Evolutionary conservation across 2,797 vertebrate genomes (phyloP).

Genomic region (Girardinus metallicus): DNA sequence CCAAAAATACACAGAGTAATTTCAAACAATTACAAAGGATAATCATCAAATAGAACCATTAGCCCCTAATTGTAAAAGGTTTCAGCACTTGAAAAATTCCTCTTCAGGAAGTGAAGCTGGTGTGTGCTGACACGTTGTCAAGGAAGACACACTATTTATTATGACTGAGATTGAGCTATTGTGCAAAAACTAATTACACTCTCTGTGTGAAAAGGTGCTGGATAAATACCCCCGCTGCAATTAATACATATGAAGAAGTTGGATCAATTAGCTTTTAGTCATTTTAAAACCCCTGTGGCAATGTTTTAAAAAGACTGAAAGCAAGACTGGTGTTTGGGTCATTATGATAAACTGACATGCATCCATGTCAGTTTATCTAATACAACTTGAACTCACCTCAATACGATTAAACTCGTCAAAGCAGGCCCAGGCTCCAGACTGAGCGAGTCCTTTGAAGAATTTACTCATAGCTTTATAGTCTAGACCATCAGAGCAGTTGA

Average conservation of each 20-base stretch:
- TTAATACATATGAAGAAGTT: not conserved
- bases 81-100: not conserved
- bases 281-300: not conserved
- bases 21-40: not conserved
- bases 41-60: not conserved
- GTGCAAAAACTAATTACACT: not conserved
- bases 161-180: not conserved
- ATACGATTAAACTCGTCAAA: slow-evolving; percentile 97
- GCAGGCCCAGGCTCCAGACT: slow-evolving; percentile 94
- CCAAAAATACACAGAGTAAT: too few species aligned
- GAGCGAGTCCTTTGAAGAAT: slow-evolving; percentile 95
- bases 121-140: not conserved
- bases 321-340: not conserved
- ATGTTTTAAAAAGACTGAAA: not conserved
- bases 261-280: not conserved
- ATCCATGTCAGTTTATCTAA: not conserved
- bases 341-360: not conserved
- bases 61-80: not conserved
- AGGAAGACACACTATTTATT: not conserved
- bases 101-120: not conserved
- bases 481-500: slow-evolving; percentile 95
- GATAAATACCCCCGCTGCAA: not conserved
- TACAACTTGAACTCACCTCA: slow-evolving; percentile 82
- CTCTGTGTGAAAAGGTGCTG: not conserved
- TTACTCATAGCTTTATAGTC: slow-evolving; percentile 98